Base-by-base conservation (phyloP, 2,113 vertebrate species). In the Phalacrocorax pelagicus region DNA sequence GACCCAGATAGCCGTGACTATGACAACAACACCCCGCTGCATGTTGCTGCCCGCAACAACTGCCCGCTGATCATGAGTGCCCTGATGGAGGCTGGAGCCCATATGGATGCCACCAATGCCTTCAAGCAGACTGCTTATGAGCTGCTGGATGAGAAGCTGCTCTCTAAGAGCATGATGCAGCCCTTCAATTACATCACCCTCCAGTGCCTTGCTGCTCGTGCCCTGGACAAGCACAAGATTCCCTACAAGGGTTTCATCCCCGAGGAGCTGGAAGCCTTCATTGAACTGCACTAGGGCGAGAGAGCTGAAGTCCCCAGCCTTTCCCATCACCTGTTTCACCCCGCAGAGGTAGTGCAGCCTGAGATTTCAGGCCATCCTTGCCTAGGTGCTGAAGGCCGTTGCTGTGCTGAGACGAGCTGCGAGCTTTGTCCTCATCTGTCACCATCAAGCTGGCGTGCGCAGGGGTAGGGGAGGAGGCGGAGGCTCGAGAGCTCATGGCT, bases 151-250 rank as follows among this genome's bases (percentile, higher is more conserved):
- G 99, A 99, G 97, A 98, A 98, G 97, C 98, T 99, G 92, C 97
- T 98, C 67, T 98, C 98, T 62, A 98, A 98, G 94, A 98, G 98
- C 75, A 98, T 98, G 71, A 97, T 99, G 82, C 99, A 98, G 97
- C 99, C 99, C 4, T 98, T 99, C 92, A 99, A 98, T 94, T 98
- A 99, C 63, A 89, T 99, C 95, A 99, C 98, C 92, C 98, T 99
- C 92, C 99, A 99, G 99, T 99, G 99, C 98, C 99, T 99, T 97
- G 99, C 99, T 4, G 99, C 99, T 63, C 99, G 99, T 6, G 98
- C 99, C 22, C 98, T 99, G 55, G 99, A 99, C 95, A 99, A 98
- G 96, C 99, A 99, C 98, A 99, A 99, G 98, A 97, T 99, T 73
- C 98, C 99, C 86, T 99, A 99, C 98, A 99, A 99, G 96, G 99